Base-by-base conservation (phyloP, 2,113 vertebrate species). In the Gadus chalcogrammus region DNA sequence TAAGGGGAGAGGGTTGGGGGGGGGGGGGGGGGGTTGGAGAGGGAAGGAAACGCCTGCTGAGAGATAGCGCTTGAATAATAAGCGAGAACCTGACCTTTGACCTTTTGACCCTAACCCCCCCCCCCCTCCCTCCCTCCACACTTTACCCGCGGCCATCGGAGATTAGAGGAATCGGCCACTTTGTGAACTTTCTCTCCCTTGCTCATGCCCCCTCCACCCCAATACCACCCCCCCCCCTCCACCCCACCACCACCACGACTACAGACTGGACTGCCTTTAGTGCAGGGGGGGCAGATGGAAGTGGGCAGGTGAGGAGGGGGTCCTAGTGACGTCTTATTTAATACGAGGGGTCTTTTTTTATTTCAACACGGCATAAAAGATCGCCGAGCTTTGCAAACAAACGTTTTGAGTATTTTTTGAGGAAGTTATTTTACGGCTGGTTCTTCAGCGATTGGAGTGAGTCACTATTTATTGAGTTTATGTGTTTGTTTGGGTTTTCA, bases 251-350 rank as follows among this genome's bases (percentile, higher is more conserved):
- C 55, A 12, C 55, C 12, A 64, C 74, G 91, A 84, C 90, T 89
- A 91, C 88, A 91, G 91, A 90, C 90, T 68, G 84, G 87, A 91
- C 91, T 89, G 91, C 91, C 72, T 80, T 91, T 88, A 77, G 31
- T 35, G 31, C 31, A 35, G 31, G 31, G 31, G 31, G 4, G 31
- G 4, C 42, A 9, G 42, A 48, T 48, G 42, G 42, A 3, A 13
- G 42, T 7, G 42, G 6, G 13, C 8, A 48, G 42, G 12, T 48
- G 42, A 48, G 42, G 6, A 9, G 2, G 5, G 8, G 42, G 42
- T 9, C 13, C 24, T 48, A 48, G 8, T 12, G 1, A 9, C 7
- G 8, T 48, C 8, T 48, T 48, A 48, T 48, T 48, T 35, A 35
- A 48, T 48, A 48, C 42, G 42, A 48, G 42, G 8, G 42, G 11